These are phyloP conservation scores for Thryonomys swinderianus DNA, from an alignment of 2,113 vertebrate genomes.

Conservation along the genomic window DNA sequence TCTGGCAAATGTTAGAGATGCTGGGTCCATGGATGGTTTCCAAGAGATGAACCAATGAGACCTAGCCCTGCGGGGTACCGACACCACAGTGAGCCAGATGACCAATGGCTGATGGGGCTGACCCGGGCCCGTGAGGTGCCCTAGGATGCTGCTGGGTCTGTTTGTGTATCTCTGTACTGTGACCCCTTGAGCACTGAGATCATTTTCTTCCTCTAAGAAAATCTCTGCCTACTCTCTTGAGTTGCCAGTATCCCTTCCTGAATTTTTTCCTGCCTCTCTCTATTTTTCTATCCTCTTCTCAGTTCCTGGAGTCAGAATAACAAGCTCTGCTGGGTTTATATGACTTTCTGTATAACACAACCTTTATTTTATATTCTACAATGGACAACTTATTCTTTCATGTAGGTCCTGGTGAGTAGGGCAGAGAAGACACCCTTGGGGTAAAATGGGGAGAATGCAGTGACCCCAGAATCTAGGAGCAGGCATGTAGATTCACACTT, in stretches of 20 bases:
- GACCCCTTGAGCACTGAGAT: neutral
- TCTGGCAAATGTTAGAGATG: neutral
- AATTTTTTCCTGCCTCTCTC: neutral
- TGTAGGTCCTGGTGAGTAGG: neutral
- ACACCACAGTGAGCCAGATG: neutral
- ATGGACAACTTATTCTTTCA: neutral
- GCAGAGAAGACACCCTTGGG: neutral
- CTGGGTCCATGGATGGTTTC: neutral
- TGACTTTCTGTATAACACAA: neutral
- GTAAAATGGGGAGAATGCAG: neutral
- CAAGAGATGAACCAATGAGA: neutral
- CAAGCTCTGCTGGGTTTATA: neutral
- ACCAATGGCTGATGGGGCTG: neutral
- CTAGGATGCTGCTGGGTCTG: neutral
- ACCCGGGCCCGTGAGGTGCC: rapidly evolving
- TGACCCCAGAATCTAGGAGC: neutral
- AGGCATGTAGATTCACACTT: neutral
- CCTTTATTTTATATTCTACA: neutral
- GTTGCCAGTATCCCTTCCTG: neutral
- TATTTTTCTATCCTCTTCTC: neutral
- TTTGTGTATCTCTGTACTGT: neutral
- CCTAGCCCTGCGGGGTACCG: neutral
- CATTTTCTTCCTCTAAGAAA: neutral
- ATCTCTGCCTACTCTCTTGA: neutral
- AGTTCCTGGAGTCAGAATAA: neutral